Percentiles rank a stretch among this genome's conserved stretches.
Evolutionary conservation across 2,797 vertebrate genomes (phyloP).

Genomic region (Miichthys miiuy): DNA sequence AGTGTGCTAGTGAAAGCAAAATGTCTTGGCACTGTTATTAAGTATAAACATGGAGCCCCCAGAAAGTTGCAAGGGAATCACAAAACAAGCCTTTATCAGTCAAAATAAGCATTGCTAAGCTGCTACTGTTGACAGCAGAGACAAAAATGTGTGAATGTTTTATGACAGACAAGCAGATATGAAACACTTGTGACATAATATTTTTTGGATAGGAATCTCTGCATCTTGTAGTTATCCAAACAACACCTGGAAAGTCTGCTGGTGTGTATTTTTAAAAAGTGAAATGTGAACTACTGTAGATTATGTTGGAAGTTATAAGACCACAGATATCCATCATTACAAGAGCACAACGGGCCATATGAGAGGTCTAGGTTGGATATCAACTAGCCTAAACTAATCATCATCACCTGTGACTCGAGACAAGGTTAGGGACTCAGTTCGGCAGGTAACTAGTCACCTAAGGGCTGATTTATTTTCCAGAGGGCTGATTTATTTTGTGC

Average conservation of each 20-base stretch:
- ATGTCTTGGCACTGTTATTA: slow-evolving; percentile 41
- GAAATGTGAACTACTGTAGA: background rate
- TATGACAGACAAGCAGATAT: background rate
- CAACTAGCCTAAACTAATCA: slow-evolving; percentile 63
- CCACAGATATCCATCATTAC: background rate
- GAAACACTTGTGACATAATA: background rate
- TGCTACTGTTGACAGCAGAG: background rate
- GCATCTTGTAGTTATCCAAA: background rate
- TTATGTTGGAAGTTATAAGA: background rate
- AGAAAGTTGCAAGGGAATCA: slow-evolving; percentile 20
- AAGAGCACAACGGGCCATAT: background rate
- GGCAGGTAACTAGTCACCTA: slow-evolving; percentile 74
- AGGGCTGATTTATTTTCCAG: slow-evolving; percentile 81
- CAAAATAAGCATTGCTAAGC: background rate
- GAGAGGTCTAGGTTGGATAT: slow-evolving; percentile 38
- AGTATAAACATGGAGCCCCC: slow-evolving; percentile 33
- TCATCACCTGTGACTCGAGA: slow-evolving; percentile 55
- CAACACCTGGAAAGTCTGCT: background rate
- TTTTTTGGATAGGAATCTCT: background rate
- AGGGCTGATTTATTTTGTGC: slow-evolving; percentile 84
- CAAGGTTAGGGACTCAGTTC: slow-evolving; percentile 70
- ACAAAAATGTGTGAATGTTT: background rate
- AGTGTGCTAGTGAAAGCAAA: slow-evolving; percentile 38
- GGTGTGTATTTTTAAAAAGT: background rate
- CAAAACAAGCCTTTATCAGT: slow-evolving; percentile 11